phyloP scores from a whole-genome alignment of 2,888 invertebrate genomes.

The Drosophila mimetica region DNA sequence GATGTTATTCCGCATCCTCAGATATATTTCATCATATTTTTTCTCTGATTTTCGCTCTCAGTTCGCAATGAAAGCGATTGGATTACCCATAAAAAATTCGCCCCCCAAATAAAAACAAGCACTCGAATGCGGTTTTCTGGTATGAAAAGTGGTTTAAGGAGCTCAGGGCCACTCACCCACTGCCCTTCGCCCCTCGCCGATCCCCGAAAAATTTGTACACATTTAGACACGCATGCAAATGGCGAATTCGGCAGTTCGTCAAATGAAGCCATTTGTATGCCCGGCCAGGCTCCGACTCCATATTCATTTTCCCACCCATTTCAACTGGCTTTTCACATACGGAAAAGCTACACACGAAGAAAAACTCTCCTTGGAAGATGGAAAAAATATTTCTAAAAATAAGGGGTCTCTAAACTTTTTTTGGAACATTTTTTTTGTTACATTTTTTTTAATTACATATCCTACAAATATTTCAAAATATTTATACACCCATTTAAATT shows the following conservation, averaged over 20 bases:
- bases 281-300: slow-evolving; percentile 40
- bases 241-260: slow-evolving; percentile 46
- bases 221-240: slow-evolving; percentile 69
- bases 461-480: too few relatives aligned
- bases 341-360: slow-evolving; percentile 1
- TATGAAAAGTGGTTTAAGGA: slow-evolving; percentile 20
- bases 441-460: too few relatives aligned
- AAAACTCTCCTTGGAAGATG: neutral
- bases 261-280: slow-evolving; percentile 76
- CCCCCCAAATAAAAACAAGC: slow-evolving; percentile 4
- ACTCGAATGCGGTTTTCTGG: slow-evolving; percentile 10
- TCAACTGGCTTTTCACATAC: slow-evolving; percentile 14
- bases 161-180: slow-evolving; percentile 16
- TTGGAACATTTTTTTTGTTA: too few relatives aligned
- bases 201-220: slow-evolving; percentile 60
- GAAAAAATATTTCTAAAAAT: too few relatives aligned
- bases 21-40: neutral
- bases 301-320: slow-evolving; percentile 16
- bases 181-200: slow-evolving; percentile 45
- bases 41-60: slow-evolving; percentile 7
- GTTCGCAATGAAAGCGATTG: slow-evolving; percentile 7
- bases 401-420: too few relatives aligned
- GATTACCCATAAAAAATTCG: slow-evolving; percentile 12
- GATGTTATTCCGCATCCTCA: neutral
- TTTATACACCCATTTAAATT: too few relatives aligned